Evolutionary conservation across 1,140 invertebrate genomes (phyloP).

Genomic region (Drosophila sulfurigaster): DNA sequence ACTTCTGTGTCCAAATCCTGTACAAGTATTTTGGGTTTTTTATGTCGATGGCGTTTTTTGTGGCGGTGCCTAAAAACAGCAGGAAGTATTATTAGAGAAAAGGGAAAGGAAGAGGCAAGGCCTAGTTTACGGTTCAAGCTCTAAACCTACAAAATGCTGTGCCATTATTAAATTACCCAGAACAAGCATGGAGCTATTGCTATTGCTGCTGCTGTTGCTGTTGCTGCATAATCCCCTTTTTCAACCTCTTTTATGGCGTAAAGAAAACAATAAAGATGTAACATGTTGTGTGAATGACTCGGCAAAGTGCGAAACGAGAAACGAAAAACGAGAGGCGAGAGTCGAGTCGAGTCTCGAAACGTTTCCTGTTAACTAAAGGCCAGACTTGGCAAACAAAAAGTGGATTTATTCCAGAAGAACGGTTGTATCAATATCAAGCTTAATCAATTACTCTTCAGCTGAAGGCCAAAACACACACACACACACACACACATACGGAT

Average conservation of each 20-base stretch:
- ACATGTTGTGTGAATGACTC: constrained; percentile 9
- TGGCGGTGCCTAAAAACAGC: constrained; percentile 69
- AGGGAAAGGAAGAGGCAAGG: not conserved
- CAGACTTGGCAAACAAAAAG: constrained; percentile 11
- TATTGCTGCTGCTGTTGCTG: not conserved
- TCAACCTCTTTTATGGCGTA: not conserved
- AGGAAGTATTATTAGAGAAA: not conserved
- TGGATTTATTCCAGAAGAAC: constrained; percentile 7
- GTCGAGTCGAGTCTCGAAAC: not conserved
- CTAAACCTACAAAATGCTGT: not conserved
- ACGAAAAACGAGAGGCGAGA: not conserved
- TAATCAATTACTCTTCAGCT: constrained; percentile 43
- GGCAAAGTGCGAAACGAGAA: not conserved
- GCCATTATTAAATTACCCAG: not conserved
- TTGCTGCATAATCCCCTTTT: not conserved
- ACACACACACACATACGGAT: not conserved
- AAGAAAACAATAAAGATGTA: constrained; percentile 6
- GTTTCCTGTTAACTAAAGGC: not conserved
- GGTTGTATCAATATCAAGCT: constrained; percentile 25
- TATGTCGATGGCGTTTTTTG: constrained; percentile 84
- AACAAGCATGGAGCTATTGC: not conserved
- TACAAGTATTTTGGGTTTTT: constrained; percentile 84
- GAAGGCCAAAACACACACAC: constrained; percentile 22
- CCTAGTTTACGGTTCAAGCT: not conserved
- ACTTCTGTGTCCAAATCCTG: constrained; percentile 84